Evolutionary conservation across 2,113 vertebrate species (phyloP), one percentile per base, ranked within the genome.

Genomic region (Ceuthmochares aereus): DNA sequence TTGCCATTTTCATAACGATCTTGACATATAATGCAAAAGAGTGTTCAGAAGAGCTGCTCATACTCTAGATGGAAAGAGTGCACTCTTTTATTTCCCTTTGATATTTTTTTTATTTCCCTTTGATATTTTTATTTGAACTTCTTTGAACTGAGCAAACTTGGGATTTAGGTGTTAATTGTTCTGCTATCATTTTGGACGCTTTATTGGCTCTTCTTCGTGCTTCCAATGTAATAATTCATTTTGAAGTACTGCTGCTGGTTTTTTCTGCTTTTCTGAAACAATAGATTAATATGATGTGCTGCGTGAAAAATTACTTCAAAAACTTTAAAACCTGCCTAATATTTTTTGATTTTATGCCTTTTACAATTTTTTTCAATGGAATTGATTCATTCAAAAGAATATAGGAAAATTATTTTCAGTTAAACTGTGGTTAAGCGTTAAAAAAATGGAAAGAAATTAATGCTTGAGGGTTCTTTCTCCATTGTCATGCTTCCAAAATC

Each of bases 171-270:
- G 22, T 47, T 81, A 45, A 4, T 91, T 77, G 4, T 68, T 84
- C 15, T 62, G 11, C 34, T 85, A 0, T 42, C 42, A 52, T 63
- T 67, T 42, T 67, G 17, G n/a, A 36, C 13, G 16, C 0, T 0
- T 52, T 40, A 85, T 27, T 63, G 26, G 23, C 7, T 60, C 18
- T 40, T 72, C 23, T 62, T 80, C 12, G n/a, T 6, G 0, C 76
- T 80, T 80, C 55, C 12, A 74, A 1, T 70, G 42, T 10, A 62
- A n/a, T 55, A 55, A 74, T 63, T 66, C 17, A 2, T 34, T 66
- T 15, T 4, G 43, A 84, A 73, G 7, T 74, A 49, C 11, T 85
- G 42, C 25, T 62, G 3, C 25, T 32, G 2, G 26, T 47, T 89
- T 68, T 54, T 2, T 59, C 18, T 81, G 32, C 23, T 87, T 70